Evolutionary conservation across 2,113 vertebrate genomes (phyloP).

Genomic region (Bubalus kerabau): DNA sequence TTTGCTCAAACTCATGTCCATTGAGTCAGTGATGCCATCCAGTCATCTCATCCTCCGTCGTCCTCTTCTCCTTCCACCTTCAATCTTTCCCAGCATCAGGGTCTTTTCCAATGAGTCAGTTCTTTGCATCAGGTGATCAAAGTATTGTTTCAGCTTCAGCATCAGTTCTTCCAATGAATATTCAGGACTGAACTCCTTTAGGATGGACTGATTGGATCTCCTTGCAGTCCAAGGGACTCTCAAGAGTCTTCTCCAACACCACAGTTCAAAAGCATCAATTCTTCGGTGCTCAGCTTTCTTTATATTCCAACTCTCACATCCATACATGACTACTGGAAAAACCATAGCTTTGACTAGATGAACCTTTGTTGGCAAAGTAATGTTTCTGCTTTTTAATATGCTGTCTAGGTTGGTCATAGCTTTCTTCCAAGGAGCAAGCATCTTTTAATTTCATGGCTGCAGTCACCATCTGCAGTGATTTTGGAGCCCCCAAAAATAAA

Average conservation of each 20-base stretch:
- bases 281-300: accelerated
- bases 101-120: neutral
- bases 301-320: neutral
- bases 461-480: neutral
- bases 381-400: neutral
- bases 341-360: neutral
- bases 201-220: neutral
- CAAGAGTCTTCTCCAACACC: neutral
- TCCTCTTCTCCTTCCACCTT: neutral
- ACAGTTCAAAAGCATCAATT: neutral
- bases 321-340: neutral
- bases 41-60: neutral
- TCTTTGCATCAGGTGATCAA: neutral
- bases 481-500: neutral
- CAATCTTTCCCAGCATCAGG: neutral
- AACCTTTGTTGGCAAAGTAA: neutral
- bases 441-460: neutral
- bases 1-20: neutral
- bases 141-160: neutral
- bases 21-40: neutral
- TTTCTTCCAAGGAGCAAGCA: neutral
- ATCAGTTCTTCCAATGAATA: neutral
- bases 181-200: neutral
- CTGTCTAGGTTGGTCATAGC: neutral
- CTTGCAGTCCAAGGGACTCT: neutral